Base-by-base conservation (phyloP, 2,888 invertebrate species). In the Tubulanus polymorphus region DNA sequence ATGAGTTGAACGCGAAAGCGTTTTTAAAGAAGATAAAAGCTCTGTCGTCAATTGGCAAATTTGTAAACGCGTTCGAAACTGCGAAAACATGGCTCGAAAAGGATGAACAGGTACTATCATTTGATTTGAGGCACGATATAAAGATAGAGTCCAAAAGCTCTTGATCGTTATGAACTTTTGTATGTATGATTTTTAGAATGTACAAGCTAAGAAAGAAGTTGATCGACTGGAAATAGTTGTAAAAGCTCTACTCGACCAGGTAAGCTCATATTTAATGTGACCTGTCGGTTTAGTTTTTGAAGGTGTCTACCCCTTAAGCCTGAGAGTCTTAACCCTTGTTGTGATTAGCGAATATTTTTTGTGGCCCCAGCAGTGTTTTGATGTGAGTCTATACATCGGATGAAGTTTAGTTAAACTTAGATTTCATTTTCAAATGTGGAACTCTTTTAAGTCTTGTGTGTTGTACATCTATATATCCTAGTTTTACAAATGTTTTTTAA, bases 21-120 rank as follows among this genome's bases (percentile, higher is more conserved):
- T 59, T 72, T 53, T 71, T 70, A 53, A 71, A 70, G 58, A 75
- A 74, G 59, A 66, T 70, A 26, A 74, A 73, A 60, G 62, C 73
- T 26, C 61, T 75, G 35, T 70, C 73, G 55, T 68, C 67, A 52
- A 68, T 68, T 26, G 70, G 72, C 41, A 60, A 62, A 37, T 73
- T 75, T 62, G 65, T 66, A 27, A 70, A 71, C 53, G 74, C 74
- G 3, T 69, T 65, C 53, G 58, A 59, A 28, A 54, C 70, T 37
- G 70, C 72, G 6, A 59, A 63, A 48, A 57, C 64, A 26, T 75
- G 75, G 75, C 54, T 60, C 18, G 53, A 63, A 37, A 46, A 59
- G 23, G 70, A 71, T 48, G 72, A 73, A 51, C 57, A 70, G 66
- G 75, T 75, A 37, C 18, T 29, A 35, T 48, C 10, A 37, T 10